These are phyloP conservation scores for Hydroisotoma schaefferi DNA, from an alignment of 2,888 invertebrate species.

Conservation along the genomic window DNA sequence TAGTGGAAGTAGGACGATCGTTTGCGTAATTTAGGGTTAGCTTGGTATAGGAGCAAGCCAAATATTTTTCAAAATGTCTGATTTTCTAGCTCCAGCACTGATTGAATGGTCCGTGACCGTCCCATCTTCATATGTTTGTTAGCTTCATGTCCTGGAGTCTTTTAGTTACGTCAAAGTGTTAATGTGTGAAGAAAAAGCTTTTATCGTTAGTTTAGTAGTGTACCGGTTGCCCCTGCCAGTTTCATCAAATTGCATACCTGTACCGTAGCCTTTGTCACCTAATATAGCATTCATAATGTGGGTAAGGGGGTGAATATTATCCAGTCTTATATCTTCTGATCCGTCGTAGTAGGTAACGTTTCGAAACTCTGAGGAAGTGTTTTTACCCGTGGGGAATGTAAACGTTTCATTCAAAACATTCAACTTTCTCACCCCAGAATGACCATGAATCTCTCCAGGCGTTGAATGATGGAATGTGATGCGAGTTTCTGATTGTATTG, in stretches of 20 bases:
- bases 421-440: slow-evolving; percentile 33
- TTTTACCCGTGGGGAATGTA: slow-evolving; percentile 34
- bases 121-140: too few relatives aligned
- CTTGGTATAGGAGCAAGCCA: too few relatives aligned
- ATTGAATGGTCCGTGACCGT: too few relatives aligned
- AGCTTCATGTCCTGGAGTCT: too few relatives aligned
- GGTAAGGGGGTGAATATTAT: slow-evolving; percentile 44
- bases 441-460: slow-evolving; percentile 28
- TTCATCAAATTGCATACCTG: slow-evolving; percentile 8
- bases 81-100: too few relatives aligned
- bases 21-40: too few relatives aligned
- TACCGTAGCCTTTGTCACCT: background rate
- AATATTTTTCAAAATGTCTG: too few relatives aligned
- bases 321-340: slow-evolving; percentile 25
- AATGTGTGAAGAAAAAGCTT: too few relatives aligned
- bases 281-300: slow-evolving; percentile 15
- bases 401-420: slow-evolving; percentile 38
- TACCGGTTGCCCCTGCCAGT: too few relatives aligned
- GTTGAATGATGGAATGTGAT: slow-evolving; percentile 39
- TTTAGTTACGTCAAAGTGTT: too few relatives aligned
- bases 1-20: too few relatives aligned
- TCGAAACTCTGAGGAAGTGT: slow-evolving; percentile 34
- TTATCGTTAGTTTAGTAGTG: too few relatives aligned
- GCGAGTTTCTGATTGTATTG: slow-evolving; percentile 40
- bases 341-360: slow-evolving; percentile 44